Evolutionary conservation across 2,888 invertebrate species (phyloP).

Genomic region (Drosophila kambysellisi): DNA sequence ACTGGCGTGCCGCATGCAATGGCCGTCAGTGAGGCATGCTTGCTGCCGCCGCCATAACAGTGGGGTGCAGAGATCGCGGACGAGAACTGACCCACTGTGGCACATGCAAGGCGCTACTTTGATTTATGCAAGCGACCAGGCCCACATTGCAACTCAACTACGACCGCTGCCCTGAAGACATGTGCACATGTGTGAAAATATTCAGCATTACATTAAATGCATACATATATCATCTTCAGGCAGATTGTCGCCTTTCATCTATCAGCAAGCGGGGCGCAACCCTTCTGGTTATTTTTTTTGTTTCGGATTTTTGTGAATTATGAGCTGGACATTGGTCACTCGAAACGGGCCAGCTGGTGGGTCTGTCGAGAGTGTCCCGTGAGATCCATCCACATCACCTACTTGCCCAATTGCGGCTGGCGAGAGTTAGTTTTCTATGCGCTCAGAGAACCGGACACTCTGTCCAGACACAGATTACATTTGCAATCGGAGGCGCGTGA

Average conservation of each 20-base stretch:
- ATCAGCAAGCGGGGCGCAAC: constrained; percentile 39
- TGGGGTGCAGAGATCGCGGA: constrained; percentile 17
- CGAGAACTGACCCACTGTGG: constrained; percentile 34
- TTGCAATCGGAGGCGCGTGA: constrained; percentile 71
- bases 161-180: constrained; percentile 13
- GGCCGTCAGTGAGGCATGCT: constrained; percentile 28
- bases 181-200: constrained; percentile 3
- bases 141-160: constrained; percentile 22
- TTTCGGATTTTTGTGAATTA: constrained; percentile 53
- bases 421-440: constrained; percentile 56
- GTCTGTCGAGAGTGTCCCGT: constrained; percentile 31
- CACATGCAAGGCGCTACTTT: constrained; percentile 44
- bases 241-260: constrained; percentile 50
- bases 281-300: constrained; percentile 13
- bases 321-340: constrained; percentile 68
- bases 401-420: constrained; percentile 51
- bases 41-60: not conserved
- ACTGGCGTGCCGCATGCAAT: constrained; percentile 70
- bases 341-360: constrained; percentile 62
- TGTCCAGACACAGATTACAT: constrained; percentile 15
- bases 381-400: constrained; percentile 19
- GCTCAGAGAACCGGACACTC: constrained; percentile 57
- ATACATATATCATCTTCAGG: constrained; percentile 49
- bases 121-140: constrained; percentile 60
- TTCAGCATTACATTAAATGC: constrained; percentile 10